phyloP scores from a whole-genome alignment of 2,113 vertebrate species.

The Halichoerus grypus region DNA sequence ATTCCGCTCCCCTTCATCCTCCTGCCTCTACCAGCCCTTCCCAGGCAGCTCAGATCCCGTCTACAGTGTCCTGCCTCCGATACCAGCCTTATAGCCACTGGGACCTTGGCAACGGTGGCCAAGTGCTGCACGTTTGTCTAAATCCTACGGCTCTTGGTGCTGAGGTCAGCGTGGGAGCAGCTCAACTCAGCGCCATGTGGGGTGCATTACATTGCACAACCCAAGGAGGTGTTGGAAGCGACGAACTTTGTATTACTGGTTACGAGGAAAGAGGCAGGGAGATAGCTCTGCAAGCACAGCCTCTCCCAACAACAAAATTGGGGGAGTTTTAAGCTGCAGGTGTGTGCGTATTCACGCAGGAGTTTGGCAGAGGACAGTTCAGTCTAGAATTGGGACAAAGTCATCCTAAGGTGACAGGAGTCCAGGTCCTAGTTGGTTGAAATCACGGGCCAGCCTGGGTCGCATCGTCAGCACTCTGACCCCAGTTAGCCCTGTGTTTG shows the following conservation, averaged over 20 bases:
- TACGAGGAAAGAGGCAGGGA: neutral
- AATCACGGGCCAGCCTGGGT: neutral
- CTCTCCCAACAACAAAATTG: neutral
- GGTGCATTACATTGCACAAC: neutral
- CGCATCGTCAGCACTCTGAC: neutral
- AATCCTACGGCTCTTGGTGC: neutral
- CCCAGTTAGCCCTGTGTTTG: neutral
- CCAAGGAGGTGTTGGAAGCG: neutral
- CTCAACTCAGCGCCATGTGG: neutral
- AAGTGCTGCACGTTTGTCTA: rapidly evolving
- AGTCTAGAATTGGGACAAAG: neutral
- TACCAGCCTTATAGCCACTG: neutral
- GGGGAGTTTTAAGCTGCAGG: neutral
- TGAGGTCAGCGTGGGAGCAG: neutral
- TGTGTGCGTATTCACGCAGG: neutral
- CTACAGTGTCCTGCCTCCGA: rapidly evolving
- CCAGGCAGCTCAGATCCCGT: neutral
- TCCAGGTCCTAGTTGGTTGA: neutral
- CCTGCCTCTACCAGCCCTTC: neutral
- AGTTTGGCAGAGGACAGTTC: neutral
- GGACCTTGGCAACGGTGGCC: neutral
- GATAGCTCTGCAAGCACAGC: neutral
- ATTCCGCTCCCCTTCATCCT: neutral
- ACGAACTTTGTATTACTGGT: neutral
- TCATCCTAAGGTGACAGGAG: neutral